Evolutionary conservation across 2,113 vertebrate genomes (phyloP).

Genomic region (Nothobranchius furzeri): DNA sequence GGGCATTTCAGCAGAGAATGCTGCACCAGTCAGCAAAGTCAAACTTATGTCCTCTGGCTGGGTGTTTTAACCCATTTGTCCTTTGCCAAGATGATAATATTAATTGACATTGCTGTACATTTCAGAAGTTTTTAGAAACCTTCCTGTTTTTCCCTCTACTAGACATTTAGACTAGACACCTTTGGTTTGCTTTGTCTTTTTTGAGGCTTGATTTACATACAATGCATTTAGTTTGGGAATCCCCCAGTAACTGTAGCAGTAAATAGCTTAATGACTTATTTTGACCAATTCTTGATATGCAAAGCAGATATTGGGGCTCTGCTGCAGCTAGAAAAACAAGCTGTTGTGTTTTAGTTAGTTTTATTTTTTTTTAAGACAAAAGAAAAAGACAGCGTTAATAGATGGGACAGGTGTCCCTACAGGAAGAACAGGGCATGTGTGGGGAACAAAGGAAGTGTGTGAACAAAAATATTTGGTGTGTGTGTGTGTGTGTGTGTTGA

Average conservation of each 20-base stretch:
- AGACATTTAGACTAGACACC: too few relatives aligned
- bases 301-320: conserved; percentile 7
- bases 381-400: not conserved
- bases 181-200: not conserved
- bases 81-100: not conserved
- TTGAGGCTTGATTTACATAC: not conserved
- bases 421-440: conserved; percentile 46
- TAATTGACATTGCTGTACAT: not conserved
- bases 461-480: conserved; percentile 42
- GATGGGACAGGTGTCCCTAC: conserved; percentile 61
- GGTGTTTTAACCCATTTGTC: conserved; percentile 5
- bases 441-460: conserved; percentile 57
- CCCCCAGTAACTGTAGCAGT: conserved; percentile 20
- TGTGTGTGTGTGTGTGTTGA: conserved; percentile 43
- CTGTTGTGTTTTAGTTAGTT: not conserved
- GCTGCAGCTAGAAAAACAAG: conserved; percentile 49
- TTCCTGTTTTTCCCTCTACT: not conserved
- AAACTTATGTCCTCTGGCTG: not conserved
- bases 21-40: not conserved
- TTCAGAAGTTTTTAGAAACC: not conserved
- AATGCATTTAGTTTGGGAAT: not conserved
- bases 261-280: conserved; percentile 32
- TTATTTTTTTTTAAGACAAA: not conserved
- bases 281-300: conserved; percentile 11
- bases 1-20: conserved; percentile 6